phyloP scores from a whole-genome alignment of 2,797 vertebrate genomes.

The Rhabdomys pumilio region DNA sequence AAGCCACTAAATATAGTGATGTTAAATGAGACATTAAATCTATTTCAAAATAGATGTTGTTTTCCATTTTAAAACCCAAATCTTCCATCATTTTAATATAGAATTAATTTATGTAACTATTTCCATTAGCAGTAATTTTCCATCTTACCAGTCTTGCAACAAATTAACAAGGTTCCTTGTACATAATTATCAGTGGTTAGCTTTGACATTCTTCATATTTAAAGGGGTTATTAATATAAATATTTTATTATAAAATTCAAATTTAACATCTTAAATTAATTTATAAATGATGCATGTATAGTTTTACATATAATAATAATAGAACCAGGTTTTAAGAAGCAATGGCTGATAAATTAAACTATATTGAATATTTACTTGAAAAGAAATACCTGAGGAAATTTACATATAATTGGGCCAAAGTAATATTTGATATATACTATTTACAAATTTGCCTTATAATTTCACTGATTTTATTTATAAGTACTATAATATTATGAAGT shows the following conservation, averaged over 20 bases:
- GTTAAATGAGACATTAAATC: constrained; percentile 63
- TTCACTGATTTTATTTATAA: background rate
- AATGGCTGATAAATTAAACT: background rate
- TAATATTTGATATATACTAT: background rate
- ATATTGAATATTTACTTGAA: constrained; percentile 24
- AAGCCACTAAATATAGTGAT: constrained; percentile 71
- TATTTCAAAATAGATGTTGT: constrained; percentile 64
- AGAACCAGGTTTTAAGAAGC: background rate
- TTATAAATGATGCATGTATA: constrained; percentile 73
- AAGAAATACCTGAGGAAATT: background rate
- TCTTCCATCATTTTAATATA: constrained; percentile 82
- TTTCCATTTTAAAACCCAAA: constrained; percentile 78
- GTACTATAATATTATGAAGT: background rate
- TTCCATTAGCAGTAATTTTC: constrained; percentile 87
- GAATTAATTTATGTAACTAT: constrained; percentile 83
- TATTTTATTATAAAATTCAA: constrained; percentile 81
- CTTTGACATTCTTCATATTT: constrained; percentile 85
- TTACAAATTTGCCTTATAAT: background rate
- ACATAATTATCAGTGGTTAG: constrained; percentile 81
- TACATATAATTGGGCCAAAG: background rate
- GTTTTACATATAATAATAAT: constrained; percentile 30
- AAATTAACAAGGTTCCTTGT: constrained; percentile 82
- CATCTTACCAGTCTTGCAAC: constrained; percentile 81
- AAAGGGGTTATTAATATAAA: constrained; percentile 86
- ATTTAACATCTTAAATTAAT: constrained; percentile 84